Conservation (phyloP, 2,888 invertebrate genomes). For the Pristionchus entomophagus region DNA sequence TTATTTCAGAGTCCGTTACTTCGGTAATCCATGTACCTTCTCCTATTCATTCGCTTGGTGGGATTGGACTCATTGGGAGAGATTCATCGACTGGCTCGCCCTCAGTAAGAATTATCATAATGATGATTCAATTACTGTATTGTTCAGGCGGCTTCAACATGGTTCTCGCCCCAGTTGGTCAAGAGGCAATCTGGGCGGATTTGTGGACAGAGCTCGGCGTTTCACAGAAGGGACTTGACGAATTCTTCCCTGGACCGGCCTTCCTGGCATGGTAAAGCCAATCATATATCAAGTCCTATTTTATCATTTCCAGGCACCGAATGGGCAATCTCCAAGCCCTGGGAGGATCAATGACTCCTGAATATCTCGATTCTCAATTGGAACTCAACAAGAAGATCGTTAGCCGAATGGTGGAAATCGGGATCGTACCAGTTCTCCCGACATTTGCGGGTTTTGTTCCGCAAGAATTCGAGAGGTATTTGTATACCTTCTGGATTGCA, state of each 20-base stretch:
- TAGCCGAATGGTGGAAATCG: conserved; percentile 85
- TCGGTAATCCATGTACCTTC: conserved; percentile 93
- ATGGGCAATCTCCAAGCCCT: conserved; percentile 95
- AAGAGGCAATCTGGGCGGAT: conserved; percentile 90
- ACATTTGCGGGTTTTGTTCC: conserved; percentile 94
- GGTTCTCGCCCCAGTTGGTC: conserved; percentile 89
- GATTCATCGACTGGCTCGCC: conserved; percentile 97
- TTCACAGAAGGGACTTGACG: conserved; percentile 84
- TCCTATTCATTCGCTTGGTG: conserved; percentile 93
- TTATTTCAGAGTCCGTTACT: conserved; percentile 86
- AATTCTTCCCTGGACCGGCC: conserved; percentile 91
- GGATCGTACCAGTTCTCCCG: conserved; percentile 86
- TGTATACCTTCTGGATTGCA: conserved; percentile 77
- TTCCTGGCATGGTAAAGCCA: conserved; percentile 92
- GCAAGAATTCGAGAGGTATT: conserved; percentile 80
- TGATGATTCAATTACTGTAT: background rate
- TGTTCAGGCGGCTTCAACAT: conserved; percentile 87
- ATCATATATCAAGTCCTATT: background rate
- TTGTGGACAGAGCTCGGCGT: conserved; percentile 84
- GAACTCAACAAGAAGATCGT: conserved; percentile 85
- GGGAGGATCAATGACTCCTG: conserved; percentile 86
- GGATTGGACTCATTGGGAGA: conserved; percentile 86
- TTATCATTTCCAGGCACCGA: conserved; percentile 86
- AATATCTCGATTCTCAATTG: conserved; percentile 85
- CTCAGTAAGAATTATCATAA: conserved; percentile 79